Evolutionary conservation across 2,797 vertebrate species (phyloP), one percentile per base, ranked within the genome.

Genomic region (Phrynocephalus forsythii): DNA sequence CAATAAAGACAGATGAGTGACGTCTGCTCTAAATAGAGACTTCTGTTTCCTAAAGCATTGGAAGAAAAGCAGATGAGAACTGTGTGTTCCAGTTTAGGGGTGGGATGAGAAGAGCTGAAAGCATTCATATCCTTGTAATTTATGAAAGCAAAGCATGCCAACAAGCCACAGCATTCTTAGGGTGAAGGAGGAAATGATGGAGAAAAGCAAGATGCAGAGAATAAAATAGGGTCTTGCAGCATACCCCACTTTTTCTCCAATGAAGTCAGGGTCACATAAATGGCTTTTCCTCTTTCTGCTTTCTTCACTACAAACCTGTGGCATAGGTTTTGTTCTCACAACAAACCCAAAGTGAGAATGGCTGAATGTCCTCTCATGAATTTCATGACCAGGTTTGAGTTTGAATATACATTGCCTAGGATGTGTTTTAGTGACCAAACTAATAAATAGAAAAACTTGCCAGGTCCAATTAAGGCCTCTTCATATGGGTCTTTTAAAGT

Each of bases 91-190:
- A 10, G 0, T 81, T 44, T 0, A 52, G 48, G 33, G 22, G 7
- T 1, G 13, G 26, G 48, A 10, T 69, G 6, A 83, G 86, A 94
- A 76, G 22, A 76, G 33, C 63, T 69, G 26, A 87, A 89, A 85
- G 77, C 26, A 6, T 52, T 33, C n/a, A 8, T 79, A 76, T 83
- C 82, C 86, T 86, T 67, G 83, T 0, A 0, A 66, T 50, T 1
- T 52, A 88, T 91, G 85, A 85, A 95, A 91, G 87, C 79, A 92
- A 67, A 83, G 84, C 77, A 86, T 75, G 87, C 11, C 0, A 0
- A 92, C 94, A 95, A 92, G 24, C 90, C 93, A 83, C 84, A 77
- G 90, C 86, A 86, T 93, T 93, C 91, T 91, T 94, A 86, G 83
- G 93, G 83, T 94, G 73, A 92, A 94, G 72, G 90, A 82, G 91